phyloP scores from a whole-genome alignment of 2,797 vertebrate genomes.

The Acestrorhynchus altus region DNA sequence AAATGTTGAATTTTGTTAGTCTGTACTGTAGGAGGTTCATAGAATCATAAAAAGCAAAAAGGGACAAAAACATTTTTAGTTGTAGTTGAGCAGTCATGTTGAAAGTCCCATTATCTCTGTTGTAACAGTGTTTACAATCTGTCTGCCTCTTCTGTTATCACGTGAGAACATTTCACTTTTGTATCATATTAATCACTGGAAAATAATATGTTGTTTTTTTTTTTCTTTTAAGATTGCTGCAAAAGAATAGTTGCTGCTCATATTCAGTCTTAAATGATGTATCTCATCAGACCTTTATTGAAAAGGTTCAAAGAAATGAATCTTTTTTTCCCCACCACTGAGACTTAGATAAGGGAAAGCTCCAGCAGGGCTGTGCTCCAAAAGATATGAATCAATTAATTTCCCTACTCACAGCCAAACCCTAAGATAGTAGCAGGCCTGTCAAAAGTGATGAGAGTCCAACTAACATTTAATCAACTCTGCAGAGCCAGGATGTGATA shows the following conservation, averaged over 20 bases:
- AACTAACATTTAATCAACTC: conserved; percentile 57
- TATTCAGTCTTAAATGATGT: conserved; percentile 50
- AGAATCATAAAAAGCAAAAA: no score
- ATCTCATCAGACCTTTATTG: conserved; percentile 53
- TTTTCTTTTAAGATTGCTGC: conserved; percentile 21
- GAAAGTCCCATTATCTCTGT: conserved; percentile 41
- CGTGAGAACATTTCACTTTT: conserved; percentile 26
- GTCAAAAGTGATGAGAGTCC: conserved; percentile 55
- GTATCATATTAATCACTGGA: conserved; percentile 27
- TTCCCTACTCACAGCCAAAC: conserved; percentile 51
- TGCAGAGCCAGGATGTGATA: conserved; percentile 42
- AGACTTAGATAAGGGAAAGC: conserved; percentile 41
- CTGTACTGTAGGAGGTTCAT: no score
- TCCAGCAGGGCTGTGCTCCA: conserved; percentile 30
- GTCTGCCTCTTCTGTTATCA: conserved; percentile 24
- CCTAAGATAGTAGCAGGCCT: conserved; percentile 46
- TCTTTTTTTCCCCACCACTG: neutral
- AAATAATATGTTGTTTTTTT: conserved; percentile 42
- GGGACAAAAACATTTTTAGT: no score
- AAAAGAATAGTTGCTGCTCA: conserved; percentile 32
- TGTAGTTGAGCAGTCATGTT: conserved; percentile 32
- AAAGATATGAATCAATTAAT: conserved; percentile 63
- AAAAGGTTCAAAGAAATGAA: conserved; percentile 50
- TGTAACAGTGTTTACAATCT: conserved; percentile 31
- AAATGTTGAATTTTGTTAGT: neutral